Evolutionary conservation across 2,797 vertebrate genomes (phyloP), one percentile per base, ranked within the genome.

Genomic region (Melanotaenia nigrans): DNA sequence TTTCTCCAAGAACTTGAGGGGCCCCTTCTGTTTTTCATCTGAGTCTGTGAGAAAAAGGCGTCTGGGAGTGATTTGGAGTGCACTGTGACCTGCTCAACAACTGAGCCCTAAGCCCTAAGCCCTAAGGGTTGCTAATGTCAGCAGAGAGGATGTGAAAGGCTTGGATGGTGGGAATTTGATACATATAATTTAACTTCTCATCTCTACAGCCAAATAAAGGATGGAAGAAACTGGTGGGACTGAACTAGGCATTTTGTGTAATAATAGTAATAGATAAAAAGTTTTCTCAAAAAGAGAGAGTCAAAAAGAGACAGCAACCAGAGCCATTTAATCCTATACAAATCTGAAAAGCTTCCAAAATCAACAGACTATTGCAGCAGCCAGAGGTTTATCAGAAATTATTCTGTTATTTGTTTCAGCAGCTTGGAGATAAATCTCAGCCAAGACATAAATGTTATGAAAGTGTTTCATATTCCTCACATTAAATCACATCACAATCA

Each of bases 1-100:
- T 75, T 84, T 85, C 66, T 81, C 35, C 0, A 28, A 81, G 54
- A 79, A 82, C 80, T 47, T 13, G 13, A 62, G 22, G 73, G 58
- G 73, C 49, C 71, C 69, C 60, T 71, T 77, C 75, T 85, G 72
- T 73, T 89, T 81, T 71, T 83, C 69, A 79, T 89, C 62, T 73
- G 66, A 51, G 38, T 81, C 83, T 82, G 78, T 80, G 90, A 85
- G 85, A 89, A 91, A 80, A 78, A 76, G 65, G 74, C 74, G 80
- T 89, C 91, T 93, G 92, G 92, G 86, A 93, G 85, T 89, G 91
- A 94, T 93, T 93, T 89, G 71, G 86, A 87, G 83, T 77, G 61
- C 82, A 83, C 86, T 89, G 85, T 91, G 94, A 94, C 92, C 94
- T 80, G 78, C 72, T 85, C 86, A 83, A 87, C 85, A 91, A 71